Percentiles rank a stretch among this genome's conserved stretches.
Conservation (phyloP, 2,888 invertebrate species). For the Nemurella pictetii region DNA sequence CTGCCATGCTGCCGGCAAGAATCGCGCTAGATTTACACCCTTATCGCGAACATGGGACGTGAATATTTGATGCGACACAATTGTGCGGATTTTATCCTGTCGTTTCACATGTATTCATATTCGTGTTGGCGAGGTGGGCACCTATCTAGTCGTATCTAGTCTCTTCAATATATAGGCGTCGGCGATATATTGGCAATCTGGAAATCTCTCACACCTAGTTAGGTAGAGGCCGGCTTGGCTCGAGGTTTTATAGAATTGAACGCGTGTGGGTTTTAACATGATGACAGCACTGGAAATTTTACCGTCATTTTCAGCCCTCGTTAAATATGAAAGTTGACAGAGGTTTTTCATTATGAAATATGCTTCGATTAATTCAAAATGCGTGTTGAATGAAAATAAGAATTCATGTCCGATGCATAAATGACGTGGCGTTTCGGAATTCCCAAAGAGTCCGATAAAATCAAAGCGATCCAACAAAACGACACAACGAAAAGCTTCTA, state of each 20-base stretch:
- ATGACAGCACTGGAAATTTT: too few relatives aligned
- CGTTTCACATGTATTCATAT: neutral
- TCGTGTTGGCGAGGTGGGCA: neutral
- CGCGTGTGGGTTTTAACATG: too few relatives aligned
- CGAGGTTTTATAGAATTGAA: too few relatives aligned
- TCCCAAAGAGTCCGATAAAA: neutral
- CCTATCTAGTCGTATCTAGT: too few relatives aligned
- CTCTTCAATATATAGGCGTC: neutral
- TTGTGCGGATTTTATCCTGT: slow-evolving; percentile 3
- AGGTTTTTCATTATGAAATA: neutral
- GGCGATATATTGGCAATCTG: neutral
- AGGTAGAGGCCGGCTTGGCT: too few relatives aligned
- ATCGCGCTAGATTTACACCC: slow-evolving; percentile 33
- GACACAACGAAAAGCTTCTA: neutral
- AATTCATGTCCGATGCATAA: neutral
- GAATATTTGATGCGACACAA: slow-evolving; percentile 35
- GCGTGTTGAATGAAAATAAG: neutral
- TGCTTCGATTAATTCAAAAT: neutral
- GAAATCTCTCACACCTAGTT: neutral
- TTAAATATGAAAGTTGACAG: neutral
- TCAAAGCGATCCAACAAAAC: neutral
- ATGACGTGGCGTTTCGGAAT: neutral
- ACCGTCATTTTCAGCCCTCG: too few relatives aligned
- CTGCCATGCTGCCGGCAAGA: too few relatives aligned
- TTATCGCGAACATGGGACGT: slow-evolving; percentile 17